A percentile compares a stretch with the other conserved stretches of the same genome.
These are phyloP conservation scores for Pristionchus arcanus DNA, from an alignment of 2,888 invertebrate genomes.

Conservation along the genomic window DNA sequence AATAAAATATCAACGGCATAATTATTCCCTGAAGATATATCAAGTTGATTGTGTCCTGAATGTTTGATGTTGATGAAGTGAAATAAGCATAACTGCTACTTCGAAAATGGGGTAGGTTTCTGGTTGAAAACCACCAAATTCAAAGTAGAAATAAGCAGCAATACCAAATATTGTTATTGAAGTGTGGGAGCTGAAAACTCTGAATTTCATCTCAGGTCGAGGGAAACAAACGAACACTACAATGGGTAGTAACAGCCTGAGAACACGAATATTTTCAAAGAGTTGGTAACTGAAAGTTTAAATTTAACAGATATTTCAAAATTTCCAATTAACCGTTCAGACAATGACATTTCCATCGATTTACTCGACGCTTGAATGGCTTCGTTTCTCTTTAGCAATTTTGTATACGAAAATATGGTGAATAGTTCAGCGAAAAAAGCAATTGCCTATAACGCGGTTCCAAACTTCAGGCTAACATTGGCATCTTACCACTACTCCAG, in stretches of 20 bases:
- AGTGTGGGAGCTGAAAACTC: not conserved
- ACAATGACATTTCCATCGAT: not conserved
- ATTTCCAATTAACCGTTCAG: not conserved
- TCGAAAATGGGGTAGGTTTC: not conserved
- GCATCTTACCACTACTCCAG: not conserved
- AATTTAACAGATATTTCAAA: not conserved
- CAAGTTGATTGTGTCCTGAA: not conserved
- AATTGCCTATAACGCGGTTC: not conserved
- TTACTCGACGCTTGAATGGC: not conserved
- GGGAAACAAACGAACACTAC: not conserved
- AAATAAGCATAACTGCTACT: not conserved
- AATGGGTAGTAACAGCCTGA: not conserved
- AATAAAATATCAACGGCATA: not conserved
- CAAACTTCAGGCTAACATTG: not conserved
- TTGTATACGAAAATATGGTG: not conserved
- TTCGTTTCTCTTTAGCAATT: not conserved
- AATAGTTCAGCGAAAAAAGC: not conserved
- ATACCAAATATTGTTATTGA: not conserved
- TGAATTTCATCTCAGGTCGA: not conserved
- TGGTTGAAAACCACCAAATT: not conserved
- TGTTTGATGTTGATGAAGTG: no score
- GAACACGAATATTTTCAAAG: not conserved
- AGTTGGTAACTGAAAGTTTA: not conserved
- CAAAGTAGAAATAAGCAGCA: not conserved
- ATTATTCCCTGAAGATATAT: not conserved